phyloP scores from a whole-genome alignment of 2,113 vertebrate genomes.

The Ptilorrhoa leucosticta region DNA sequence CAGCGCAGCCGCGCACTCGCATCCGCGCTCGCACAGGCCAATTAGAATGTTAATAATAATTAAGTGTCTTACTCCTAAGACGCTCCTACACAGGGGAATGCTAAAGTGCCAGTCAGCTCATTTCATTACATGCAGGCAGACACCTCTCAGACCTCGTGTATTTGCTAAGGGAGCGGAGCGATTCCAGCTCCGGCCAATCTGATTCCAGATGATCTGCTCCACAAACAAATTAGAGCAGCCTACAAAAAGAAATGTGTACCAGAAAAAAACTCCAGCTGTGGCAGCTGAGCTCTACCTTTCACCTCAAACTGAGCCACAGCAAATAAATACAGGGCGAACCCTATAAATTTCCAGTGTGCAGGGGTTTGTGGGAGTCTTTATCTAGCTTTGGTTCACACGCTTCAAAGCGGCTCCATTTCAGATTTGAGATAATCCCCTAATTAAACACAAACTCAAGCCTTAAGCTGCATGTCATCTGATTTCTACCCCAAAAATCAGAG shows the following conservation, averaged over 20 bases:
- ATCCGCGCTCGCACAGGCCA: background rate
- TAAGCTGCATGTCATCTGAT: slow-evolving; percentile 32
- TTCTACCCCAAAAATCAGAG: slow-evolving; percentile 34
- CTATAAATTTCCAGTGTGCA: slow-evolving; percentile 11
- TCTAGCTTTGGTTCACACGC: slow-evolving; percentile 40
- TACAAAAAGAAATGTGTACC: background rate
- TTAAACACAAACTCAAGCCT: slow-evolving; percentile 40
- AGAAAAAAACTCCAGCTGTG: slow-evolving; percentile 5
- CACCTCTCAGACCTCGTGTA: slow-evolving; percentile 12
- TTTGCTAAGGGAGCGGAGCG: slow-evolving; percentile 29
- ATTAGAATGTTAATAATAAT: slow-evolving; percentile 65
- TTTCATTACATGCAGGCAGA: slow-evolving; percentile 30
- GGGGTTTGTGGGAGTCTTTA: slow-evolving; percentile 27
- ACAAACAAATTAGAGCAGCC: slow-evolving; percentile 21
- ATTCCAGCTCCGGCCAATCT: slow-evolving; percentile 5
- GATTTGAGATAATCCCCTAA: slow-evolving; percentile 58
- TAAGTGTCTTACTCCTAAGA: slow-evolving; percentile 63
- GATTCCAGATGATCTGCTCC: background rate
- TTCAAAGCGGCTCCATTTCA: slow-evolving; percentile 43
- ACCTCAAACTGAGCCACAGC: background rate
- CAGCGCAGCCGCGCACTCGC: background rate
- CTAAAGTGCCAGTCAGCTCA: slow-evolving; percentile 56
- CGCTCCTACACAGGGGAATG: slow-evolving; percentile 46
- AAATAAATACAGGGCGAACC: slow-evolving; percentile 4
- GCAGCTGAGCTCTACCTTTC: slow-evolving; percentile 7